phyloP scores from a whole-genome alignment of 2,888 invertebrate genomes.

The Ashinkailepas kermadecensis region DNA sequence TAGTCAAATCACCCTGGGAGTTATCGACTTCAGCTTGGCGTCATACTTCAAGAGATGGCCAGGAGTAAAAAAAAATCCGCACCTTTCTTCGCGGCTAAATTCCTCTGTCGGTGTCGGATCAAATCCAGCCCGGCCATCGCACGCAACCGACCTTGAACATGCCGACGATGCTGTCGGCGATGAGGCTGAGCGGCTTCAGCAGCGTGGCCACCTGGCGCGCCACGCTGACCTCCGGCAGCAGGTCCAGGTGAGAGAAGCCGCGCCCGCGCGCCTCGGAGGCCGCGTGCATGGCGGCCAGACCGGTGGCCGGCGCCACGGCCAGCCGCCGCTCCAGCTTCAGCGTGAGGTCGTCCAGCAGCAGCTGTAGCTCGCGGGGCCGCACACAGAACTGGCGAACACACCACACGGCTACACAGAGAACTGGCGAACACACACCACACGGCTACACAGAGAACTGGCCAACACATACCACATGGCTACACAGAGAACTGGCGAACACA shows the following conservation, averaged over 20 bases:
- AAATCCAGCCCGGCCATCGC: too few relatives aligned
- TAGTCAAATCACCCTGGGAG: too few relatives aligned
- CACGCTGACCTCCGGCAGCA: slow-evolving; percentile 38
- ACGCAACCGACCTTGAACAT: slow-evolving; percentile 30
- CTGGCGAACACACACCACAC: too few relatives aligned
- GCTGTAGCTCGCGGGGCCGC: slow-evolving; percentile 43
- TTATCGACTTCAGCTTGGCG: too few relatives aligned
- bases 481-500: too few relatives aligned
- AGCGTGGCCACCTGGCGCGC: slow-evolving; percentile 38
- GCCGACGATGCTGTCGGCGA: slow-evolving; percentile 39
- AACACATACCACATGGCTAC: too few relatives aligned
- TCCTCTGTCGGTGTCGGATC: too few relatives aligned
- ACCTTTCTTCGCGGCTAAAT: too few relatives aligned
- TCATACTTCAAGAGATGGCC: too few relatives aligned
- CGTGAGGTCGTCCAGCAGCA: slow-evolving; percentile 52
- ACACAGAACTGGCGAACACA: slow-evolving; percentile 9
- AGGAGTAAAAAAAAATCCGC: too few relatives aligned
- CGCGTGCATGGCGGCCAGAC: slow-evolving; percentile 5
- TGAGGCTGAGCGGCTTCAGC: slow-evolving; percentile 42
- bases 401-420: too few relatives aligned
- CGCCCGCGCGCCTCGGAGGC: slow-evolving; percentile 7
- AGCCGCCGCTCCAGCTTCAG: slow-evolving; percentile 49
- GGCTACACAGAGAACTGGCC: too few relatives aligned
- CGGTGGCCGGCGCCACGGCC: slow-evolving; percentile 39
- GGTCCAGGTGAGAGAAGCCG: slow-evolving; percentile 40